These are phyloP conservation scores for Vulpes ferrilata DNA, from an alignment of 2,113 vertebrate genomes.

Conservation along the genomic window DNA sequence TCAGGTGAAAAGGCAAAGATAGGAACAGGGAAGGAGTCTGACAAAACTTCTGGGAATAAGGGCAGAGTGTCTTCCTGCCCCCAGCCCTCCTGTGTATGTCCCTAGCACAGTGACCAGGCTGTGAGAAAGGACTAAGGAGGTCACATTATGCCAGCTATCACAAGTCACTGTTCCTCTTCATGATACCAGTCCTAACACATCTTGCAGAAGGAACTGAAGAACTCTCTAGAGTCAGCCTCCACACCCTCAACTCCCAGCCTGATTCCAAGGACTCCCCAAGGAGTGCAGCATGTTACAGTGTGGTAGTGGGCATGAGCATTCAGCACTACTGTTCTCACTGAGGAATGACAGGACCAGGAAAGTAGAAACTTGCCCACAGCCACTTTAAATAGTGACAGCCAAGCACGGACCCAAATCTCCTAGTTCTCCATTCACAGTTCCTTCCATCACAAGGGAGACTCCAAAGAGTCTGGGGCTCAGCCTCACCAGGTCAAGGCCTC, in stretches of 20 bases:
- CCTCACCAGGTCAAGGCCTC: not conserved
- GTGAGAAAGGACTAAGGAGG: not conserved
- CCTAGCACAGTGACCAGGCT: not conserved
- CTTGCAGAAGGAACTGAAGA: not conserved
- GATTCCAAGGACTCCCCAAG: not conserved
- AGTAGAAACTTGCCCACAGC: not conserved
- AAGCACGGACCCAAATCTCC: not conserved
- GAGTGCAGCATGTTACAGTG: not conserved
- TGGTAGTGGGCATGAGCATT: not conserved
- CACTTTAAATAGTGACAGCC: not conserved
- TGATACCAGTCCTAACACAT: not conserved
- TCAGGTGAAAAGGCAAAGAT: not conserved
- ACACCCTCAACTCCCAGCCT: not conserved
- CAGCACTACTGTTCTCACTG: not conserved
- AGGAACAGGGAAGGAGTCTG: not conserved
- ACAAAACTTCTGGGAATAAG: slow-evolving; percentile 15
- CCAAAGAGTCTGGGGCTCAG: not conserved
- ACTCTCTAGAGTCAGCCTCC: not conserved
- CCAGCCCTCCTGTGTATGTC: not conserved
- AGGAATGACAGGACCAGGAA: not conserved
- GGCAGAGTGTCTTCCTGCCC: not conserved
- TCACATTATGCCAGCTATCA: not conserved
- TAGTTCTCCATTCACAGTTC: not conserved
- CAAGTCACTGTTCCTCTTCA: not conserved
- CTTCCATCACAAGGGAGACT: not conserved